Evolutionary conservation across 2,888 invertebrate species (phyloP).

Genomic region (Nipponacmea schrenckii): DNA sequence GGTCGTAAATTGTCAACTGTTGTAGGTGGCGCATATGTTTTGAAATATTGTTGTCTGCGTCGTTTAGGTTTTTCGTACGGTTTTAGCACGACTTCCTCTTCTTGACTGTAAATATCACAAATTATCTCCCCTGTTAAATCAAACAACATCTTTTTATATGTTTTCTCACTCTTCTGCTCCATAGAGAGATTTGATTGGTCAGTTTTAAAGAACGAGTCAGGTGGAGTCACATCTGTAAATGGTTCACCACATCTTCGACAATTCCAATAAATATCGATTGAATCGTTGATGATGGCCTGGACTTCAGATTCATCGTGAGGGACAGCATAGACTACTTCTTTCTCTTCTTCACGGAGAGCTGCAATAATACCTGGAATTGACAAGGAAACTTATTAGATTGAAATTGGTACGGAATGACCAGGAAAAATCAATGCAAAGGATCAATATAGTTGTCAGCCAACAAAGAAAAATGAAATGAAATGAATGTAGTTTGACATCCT

Average conservation of each 20-base stretch:
- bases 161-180: constrained; percentile 50
- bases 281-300: constrained; percentile 43
- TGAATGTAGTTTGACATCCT: too few relatives aligned
- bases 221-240: constrained; percentile 46
- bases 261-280: constrained; percentile 62
- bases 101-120: constrained; percentile 60
- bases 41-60: constrained; percentile 52
- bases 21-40: constrained; percentile 52
- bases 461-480: too few relatives aligned
- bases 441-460: too few relatives aligned
- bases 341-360: constrained; percentile 31
- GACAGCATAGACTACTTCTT: constrained; percentile 54
- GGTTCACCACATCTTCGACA: constrained; percentile 54
- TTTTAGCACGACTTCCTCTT: constrained; percentile 64
- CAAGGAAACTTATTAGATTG: not conserved
- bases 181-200: constrained; percentile 40
- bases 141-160: constrained; percentile 64
- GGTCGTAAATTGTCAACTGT: constrained; percentile 55
- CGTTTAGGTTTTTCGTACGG: constrained; percentile 71
- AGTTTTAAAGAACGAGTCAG: constrained; percentile 44
- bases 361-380: constrained; percentile 11
- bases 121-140: constrained; percentile 65
- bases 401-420: too few relatives aligned
- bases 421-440: too few relatives aligned
- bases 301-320: constrained; percentile 60